Evolutionary conservation across 2,113 vertebrate genomes (phyloP).

Genomic region (Anoplopoma fimbria): DNA sequence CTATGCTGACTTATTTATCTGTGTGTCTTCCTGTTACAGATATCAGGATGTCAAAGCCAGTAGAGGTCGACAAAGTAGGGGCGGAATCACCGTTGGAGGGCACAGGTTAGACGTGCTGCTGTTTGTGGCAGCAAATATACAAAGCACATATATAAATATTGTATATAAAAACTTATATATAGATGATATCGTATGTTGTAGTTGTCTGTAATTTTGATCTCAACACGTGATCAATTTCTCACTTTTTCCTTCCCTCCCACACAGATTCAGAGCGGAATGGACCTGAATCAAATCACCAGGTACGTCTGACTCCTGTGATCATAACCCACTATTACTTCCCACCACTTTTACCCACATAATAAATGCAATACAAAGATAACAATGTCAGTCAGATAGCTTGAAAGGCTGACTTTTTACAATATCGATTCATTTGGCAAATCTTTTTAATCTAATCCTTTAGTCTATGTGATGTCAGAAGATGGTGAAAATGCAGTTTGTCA

Average conservation of each 20-base stretch:
- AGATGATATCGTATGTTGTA: neutral
- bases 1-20: slow-evolving; percentile 22
- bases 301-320: slow-evolving; percentile 45
- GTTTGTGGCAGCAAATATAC: neutral
- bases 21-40: slow-evolving; percentile 70
- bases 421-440: neutral
- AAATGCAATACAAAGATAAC: neutral
- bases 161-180: neutral
- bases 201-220: neutral
- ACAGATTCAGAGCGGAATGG: slow-evolving; percentile 90
- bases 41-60: slow-evolving; percentile 87
- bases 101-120: slow-evolving; percentile 68
- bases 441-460: neutral
- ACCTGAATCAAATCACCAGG: slow-evolving; percentile 92
- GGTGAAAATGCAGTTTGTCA: neutral
- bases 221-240: slow-evolving; percentile 39
- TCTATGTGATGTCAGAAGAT: neutral
- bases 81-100: slow-evolving; percentile 84
- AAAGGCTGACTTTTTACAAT: neutral
- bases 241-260: slow-evolving; percentile 76
- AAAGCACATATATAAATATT: neutral
- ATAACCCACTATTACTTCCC: slow-evolving; percentile 1
- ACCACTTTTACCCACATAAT: slow-evolving; percentile 10
- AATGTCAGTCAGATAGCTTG: neutral
- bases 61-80: slow-evolving; percentile 82